Evolutionary conservation across 1,140 invertebrate genomes (phyloP), one percentile per base, ranked within the genome.

Genomic region (Maniola jurtina): DNA sequence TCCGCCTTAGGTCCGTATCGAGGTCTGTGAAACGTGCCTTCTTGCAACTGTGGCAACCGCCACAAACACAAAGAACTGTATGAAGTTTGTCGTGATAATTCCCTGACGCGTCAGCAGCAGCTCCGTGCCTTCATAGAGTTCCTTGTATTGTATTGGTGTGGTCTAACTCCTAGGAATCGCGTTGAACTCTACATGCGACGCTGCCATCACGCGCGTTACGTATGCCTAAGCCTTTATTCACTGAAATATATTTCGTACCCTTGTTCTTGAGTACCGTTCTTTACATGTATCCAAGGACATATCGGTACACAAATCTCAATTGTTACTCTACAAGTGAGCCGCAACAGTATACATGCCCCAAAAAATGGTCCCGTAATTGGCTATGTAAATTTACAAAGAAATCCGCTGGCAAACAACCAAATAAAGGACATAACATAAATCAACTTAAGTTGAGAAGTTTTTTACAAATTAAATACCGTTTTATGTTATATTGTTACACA

Each of bases 241-340:
- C 52, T 66, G 61, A 71, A 57, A 73, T 76, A 71, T 69, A 72
- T 72, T 66, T 67, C 45, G 55, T 67, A 70, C 60, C 66, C 70
- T 65, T 74, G 69, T 74, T 68, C 56, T 64, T 65, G 47, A 73
- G 68, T 73, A 76, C 74, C 69, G 74, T 76, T 73, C 67, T 64
- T 64, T 62, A 48, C 50, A 55, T 61, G 56, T 72, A 68, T 66
- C 33, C 54, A 66, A 64, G 66, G 45, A 59, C 66, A 61, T 73
- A 76, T 73, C 71, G 34, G 36, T 58, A 63, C 61, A 65, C 48
- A 54, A 61, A 72, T 75, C 73, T 69, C 63, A 58, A 70, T 71
- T 64, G 66, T 68, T 62, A 62, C 16, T 57, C 58, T 54, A 67
- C 50, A 61, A 61, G 65, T 67, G 36, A 57, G 42, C 59, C 59